Conservation (phyloP, 2,797 vertebrate genomes). For the Varecia variegata region DNA sequence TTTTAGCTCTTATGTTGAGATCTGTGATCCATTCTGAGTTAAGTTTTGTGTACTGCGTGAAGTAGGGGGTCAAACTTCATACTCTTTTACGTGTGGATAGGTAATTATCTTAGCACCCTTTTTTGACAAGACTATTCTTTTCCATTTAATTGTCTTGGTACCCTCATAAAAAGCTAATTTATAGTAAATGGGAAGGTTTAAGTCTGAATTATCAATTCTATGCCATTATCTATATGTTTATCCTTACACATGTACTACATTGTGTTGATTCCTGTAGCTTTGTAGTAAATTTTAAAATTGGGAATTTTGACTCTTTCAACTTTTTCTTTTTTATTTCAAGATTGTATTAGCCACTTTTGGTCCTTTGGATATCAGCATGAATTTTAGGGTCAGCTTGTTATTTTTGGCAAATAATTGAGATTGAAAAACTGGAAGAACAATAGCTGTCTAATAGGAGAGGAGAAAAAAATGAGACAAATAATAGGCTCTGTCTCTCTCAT, state of each 20-base stretch:
- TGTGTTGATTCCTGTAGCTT: not conserved
- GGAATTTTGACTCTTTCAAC: not conserved
- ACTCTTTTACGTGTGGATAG: not conserved
- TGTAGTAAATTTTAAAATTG: constrained; percentile 28
- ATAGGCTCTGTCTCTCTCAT: not conserved
- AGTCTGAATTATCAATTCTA: not conserved
- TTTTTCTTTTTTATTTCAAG: not conserved
- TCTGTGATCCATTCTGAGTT: not conserved
- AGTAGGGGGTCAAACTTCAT: not conserved
- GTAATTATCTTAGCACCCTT: not conserved
- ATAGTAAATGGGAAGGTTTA: not conserved
- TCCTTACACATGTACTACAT: not conserved
- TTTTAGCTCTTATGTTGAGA: not conserved
- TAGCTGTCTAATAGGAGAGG: not conserved
- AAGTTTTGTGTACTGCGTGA: not conserved
- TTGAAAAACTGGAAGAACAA: not conserved
- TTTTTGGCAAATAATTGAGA: not conserved
- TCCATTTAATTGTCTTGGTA: not conserved
- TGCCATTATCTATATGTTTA: not conserved
- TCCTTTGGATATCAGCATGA: not conserved
- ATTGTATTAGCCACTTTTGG: not conserved
- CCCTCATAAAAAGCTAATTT: not conserved
- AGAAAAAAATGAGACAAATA: not conserved
- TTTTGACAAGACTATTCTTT: not conserved
- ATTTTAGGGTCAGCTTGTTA: not conserved